These are phyloP conservation scores for Neopelma chrysocephalum DNA, from an alignment of 2,797 vertebrate species.

Conservation along the genomic window DNA sequence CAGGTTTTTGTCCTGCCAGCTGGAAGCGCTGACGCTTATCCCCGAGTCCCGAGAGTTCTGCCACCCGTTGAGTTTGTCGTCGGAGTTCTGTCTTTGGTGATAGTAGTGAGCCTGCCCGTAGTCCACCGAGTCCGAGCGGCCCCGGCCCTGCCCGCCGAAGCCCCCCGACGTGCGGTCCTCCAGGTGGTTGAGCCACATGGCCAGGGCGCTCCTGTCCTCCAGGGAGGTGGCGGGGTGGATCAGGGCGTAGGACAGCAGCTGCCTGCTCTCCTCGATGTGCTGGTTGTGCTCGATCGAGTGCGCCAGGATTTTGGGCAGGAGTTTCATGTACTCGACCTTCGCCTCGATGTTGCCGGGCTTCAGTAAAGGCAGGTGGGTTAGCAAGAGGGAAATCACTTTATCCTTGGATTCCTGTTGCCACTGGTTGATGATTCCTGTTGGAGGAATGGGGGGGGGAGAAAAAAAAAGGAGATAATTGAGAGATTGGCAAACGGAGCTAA, in stretches of 20 bases:
- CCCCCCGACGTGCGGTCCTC: slow-evolving; percentile 86
- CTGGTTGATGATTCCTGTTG: slow-evolving; percentile 91
- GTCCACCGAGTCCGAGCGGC: slow-evolving; percentile 88
- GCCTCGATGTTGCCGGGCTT: slow-evolving; percentile 95
- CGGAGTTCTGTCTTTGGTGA: slow-evolving; percentile 96
- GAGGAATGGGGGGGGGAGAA: fast-evolving
- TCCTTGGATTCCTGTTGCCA: slow-evolving; percentile 97
- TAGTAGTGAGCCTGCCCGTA: slow-evolving; percentile 87
- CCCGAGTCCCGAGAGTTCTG: slow-evolving; percentile 93
- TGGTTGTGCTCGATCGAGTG: slow-evolving; percentile 97
- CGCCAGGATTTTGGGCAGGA: slow-evolving; percentile 93
- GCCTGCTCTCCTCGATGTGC: slow-evolving; percentile 96
- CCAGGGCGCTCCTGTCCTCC: slow-evolving; percentile 92
- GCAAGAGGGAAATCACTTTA: slow-evolving; percentile 91
- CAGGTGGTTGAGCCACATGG: slow-evolving; percentile 97
- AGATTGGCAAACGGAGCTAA: neutral
- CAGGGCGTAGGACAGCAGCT: slow-evolving; percentile 95
- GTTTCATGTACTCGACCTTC: slow-evolving; percentile 96
- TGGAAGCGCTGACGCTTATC: slow-evolving; percentile 84
- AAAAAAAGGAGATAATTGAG: neutral
- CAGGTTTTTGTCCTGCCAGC: slow-evolving; percentile 89
- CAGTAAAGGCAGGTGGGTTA: slow-evolving; percentile 94
- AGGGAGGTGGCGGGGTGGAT: slow-evolving; percentile 97
- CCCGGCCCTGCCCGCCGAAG: slow-evolving; percentile 74
- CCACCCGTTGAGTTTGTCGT: slow-evolving; percentile 98